These are phyloP conservation scores for Ommatoiulus sabulosus DNA, from an alignment of 2,888 invertebrate genomes.

Conservation along the genomic window DNA sequence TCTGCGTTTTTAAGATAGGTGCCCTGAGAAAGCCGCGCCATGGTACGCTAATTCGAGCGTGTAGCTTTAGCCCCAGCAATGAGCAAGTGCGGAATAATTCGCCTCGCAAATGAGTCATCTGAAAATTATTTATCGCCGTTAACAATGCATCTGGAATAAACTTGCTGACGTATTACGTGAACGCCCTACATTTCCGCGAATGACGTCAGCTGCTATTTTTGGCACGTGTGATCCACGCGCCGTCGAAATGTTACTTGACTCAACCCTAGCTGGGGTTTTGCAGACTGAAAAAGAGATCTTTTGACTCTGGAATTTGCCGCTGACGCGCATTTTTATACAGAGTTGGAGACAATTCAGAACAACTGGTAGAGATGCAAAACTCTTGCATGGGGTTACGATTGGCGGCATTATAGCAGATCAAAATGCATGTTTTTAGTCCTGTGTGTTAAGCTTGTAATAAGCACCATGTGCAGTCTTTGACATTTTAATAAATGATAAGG, in stretches of 20 bases:
- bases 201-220: neutral
- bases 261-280: neutral
- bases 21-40: neutral
- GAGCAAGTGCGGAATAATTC: constrained; percentile 3
- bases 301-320: neutral
- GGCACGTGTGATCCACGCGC: neutral
- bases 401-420: too few species aligned
- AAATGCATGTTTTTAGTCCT: too few species aligned
- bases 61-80: neutral
- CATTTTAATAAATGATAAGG: too few species aligned
- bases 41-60: constrained; percentile 9
- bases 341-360: neutral
- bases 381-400: too few species aligned
- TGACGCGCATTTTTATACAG: neutral
- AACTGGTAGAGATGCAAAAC: neutral
- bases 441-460: too few species aligned
- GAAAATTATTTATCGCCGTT: neutral
- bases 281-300: neutral
- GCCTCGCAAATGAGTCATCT: constrained; percentile 1
- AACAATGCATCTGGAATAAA: constrained; percentile 15
- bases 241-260: neutral
- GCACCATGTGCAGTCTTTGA: too few species aligned
- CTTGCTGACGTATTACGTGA: constrained; percentile 34
- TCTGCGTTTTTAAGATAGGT: neutral
- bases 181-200: constrained; percentile 34